Evolutionary conservation across 2,888 invertebrate genomes (phyloP), one percentile per base, ranked within the genome.

Genomic region (Agriotes lineatus): DNA sequence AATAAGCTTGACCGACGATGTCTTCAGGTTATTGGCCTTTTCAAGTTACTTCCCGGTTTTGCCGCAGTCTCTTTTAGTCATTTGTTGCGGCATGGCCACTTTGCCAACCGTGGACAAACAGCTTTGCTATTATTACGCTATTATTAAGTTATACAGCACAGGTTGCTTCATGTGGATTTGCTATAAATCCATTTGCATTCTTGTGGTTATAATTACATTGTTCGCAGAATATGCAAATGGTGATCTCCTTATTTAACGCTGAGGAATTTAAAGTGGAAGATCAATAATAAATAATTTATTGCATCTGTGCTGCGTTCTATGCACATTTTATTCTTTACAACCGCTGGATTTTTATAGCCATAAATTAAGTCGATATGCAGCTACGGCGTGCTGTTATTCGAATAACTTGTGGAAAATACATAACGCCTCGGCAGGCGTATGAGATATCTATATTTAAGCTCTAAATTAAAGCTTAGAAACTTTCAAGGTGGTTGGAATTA

Each of bases 21-120:
- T 74, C 72, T 77, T 75, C 76, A 75, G 80, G 80, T 79, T 80
- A 79, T 79, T 80, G 80, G 79, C 80, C 80, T 79, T 74, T 77
- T 74, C 75, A 75, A 75, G 61, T 75, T 77, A 80, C 79, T 80
- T 80, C 80, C 79, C 79, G 79, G 80, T 80, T 75, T 75, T 78
- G 77, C 76, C 75, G 57, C 71, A 73, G 71, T 74, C 75, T 77
- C 75, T 76, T 77, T 73, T 68, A 78, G 75, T 76, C 78, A 79
- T 79, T 79, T 76, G 78, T 78, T 76, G 78, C 76, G 78, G 77
- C 75, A 74, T 76, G 76, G 75, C 76, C 77, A 77, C 75, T 76
- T 76, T 75, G 75, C 76, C 78, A 77, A 78, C 73, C 79, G 77
- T 77, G 76, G 73, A 78, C 78, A 76, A 78, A 76, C 74, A 77